Base-by-base conservation (phyloP, 1,140 invertebrate genomes). In the Drosophila serrata region DNA sequence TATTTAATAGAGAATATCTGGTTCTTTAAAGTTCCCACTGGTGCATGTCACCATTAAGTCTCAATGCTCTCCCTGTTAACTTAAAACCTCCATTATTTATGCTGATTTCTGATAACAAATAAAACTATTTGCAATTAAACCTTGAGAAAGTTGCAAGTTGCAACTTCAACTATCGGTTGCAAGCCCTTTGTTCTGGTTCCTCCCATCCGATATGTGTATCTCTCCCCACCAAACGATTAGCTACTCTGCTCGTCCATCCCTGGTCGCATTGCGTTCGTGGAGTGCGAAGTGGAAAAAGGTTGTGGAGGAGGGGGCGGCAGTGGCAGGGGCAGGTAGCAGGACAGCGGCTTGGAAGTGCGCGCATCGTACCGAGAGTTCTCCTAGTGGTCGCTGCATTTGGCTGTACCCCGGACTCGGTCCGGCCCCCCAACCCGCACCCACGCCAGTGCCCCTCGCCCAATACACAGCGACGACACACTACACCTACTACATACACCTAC, bases 331-430 rank as follows among this genome's bases (percentile, higher is more conserved):
- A 49, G 69, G 51, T 72, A 72, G 67, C 51, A 70, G 68, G 53
- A 72, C 68, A 72, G 43, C 65, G 65, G 67, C 65, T 72, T 72
- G 68, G 67, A 70, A 57, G 68, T 72, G 67, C 67, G 65, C 65
- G 67, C 65, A 58, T 72, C 42, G 31, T 24, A 42, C 65, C 35
- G 65, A 68, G 65, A 72, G 33, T 46, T 60, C 62, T 65, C 62
- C 61, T 69, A 69, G 62, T 53, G 33, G 33, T 67, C 29, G 45
- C 62, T 69, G 65, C 65, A 69, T 69, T 62, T 49, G 65, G 61
- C 65, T 69, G 65, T 69, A 69, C 65, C 65, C 65, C 62, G 46
- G 42, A 55, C 37, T 19, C 46, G 61, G 61, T 19, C 61, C 61
- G 31, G 37, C 62, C 55, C 39, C 39, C 60, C 60, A 19, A 15